Evolutionary conservation across 35 echinoderm and acorn worm species (phyloP), one percentile per base, ranked within the genome.

Genomic region (Nesometra sesokonis): DNA sequence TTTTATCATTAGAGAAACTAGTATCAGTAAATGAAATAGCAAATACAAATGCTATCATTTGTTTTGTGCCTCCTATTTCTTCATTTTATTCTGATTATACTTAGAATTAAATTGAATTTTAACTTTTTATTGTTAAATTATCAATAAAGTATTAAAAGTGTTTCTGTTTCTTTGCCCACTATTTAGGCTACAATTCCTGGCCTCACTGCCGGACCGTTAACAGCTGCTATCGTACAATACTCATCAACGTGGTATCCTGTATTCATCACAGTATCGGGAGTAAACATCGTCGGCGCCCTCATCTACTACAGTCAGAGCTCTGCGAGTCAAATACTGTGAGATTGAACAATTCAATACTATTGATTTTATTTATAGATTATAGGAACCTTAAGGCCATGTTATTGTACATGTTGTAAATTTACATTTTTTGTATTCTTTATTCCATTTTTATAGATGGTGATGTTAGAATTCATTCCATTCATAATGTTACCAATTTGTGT

Each of bases 301-400:
- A 82, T 98, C 30, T 98, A 98, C 86, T 80, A 94, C 77, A 88
- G 92, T 78, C 89, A 93, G 77, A 98, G 95, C 78, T 98, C 95
- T n/a, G 95, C 95, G 13, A 98, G 92, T 67, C 95, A 98, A 85
- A 88, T 98, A 21, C 79, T 98, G 39, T 97, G 86, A 78, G 79
- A n/a, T n/a, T n/a, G n/a, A n/a, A n/a, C n/a, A 84, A 37, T 30
- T 32, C 17, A 23, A 85, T 11, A 7, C 83, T 85, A 85, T 30
- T 85, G 15, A 47, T 43, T 29, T 30, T 40, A 85, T 29, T 46
- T 29, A 29, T 46, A 43, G 15, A 46, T 46, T 3, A 46, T 21
- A 85, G 52, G 23, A 11, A 35, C 8, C 31, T 83, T 83, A 23
- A 30, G n/a, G n/a, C n/a, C n/a, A n/a, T n/a, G n/a, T n/a, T n/a